Conservation (phyloP, 37 sponge, comb jelly and placozoan genomes). For the Mnemiopsis leidyi region DNA sequence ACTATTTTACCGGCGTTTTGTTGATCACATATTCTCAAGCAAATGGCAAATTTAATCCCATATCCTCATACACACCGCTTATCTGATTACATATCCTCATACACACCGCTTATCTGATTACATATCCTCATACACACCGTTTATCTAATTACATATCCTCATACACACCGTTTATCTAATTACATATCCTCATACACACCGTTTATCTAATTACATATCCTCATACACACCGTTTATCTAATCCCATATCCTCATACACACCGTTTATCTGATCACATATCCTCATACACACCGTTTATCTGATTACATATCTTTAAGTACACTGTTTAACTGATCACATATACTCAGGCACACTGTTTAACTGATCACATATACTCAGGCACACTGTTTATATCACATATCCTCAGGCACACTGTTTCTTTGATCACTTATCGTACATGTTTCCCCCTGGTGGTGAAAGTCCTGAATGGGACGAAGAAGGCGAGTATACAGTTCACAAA, state of each 20-base stretch:
- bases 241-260: neutral
- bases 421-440: constrained; percentile 37
- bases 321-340: neutral
- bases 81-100: too few relatives aligned
- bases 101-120: too few relatives aligned
- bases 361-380: too few relatives aligned
- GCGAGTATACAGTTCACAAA: neutral
- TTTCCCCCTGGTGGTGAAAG: constrained; percentile 41
- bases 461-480: constrained; percentile 21
- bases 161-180: too few relatives aligned
- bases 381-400: too few relatives aligned
- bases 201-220: neutral
- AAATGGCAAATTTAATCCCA: too few relatives aligned
- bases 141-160: too few relatives aligned
- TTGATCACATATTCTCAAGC: too few relatives aligned
- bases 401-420: neutral
- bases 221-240: neutral
- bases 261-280: neutral
- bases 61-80: too few relatives aligned
- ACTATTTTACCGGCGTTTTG: too few relatives aligned
- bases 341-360: too few relatives aligned
- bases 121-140: too few relatives aligned
- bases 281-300: neutral
- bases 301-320: neutral
- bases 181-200: neutral